Conservation (phyloP, 2,797 vertebrate genomes). For the Emys orbicularis region DNA sequence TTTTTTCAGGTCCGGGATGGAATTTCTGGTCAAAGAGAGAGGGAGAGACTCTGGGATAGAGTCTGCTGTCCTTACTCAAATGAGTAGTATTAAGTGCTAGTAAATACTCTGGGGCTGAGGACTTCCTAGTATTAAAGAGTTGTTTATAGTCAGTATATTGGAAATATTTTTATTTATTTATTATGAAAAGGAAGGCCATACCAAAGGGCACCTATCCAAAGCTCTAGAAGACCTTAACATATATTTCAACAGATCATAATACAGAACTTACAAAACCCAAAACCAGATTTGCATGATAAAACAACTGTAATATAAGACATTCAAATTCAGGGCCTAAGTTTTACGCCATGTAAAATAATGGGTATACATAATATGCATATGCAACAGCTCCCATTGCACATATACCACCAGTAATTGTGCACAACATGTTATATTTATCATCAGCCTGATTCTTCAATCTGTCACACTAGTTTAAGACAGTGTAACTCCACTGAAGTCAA, state of each 20-base stretch:
- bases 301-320: neutral
- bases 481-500: neutral
- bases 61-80: rapidly evolving
- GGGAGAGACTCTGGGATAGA: neutral
- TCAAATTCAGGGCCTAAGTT: neutral
- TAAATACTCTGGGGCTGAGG: neutral
- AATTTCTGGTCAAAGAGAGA: neutral
- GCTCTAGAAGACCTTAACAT: rapidly evolving
- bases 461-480: neutral
- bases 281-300: neutral
- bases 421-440: neutral
- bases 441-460: neutral
- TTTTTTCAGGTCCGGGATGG: neutral
- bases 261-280: rapidly evolving
- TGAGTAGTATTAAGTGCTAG: rapidly evolving
- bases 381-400: rapidly evolving
- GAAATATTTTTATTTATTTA: neutral
- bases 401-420: neutral
- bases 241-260: neutral
- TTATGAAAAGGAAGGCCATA: neutral
- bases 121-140: neutral
- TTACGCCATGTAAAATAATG: neutral
- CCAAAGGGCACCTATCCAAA: neutral
- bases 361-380: neutral
- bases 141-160: rapidly evolving